phyloP scores from a whole-genome alignment of 1,140 invertebrate species.

The Laupala kohalensis region DNA sequence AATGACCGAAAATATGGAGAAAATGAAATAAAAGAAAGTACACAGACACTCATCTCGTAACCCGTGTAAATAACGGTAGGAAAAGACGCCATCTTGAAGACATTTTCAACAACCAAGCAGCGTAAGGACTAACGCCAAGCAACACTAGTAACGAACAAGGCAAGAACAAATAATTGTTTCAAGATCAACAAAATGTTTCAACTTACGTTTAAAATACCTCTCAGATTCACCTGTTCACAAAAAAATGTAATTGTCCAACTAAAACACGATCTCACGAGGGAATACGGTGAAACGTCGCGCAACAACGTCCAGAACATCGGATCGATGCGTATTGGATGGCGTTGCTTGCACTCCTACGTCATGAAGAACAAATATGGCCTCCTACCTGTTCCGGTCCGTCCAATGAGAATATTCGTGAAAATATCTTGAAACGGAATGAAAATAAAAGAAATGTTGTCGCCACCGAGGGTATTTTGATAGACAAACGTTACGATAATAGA shows the following conservation, averaged over 20 bases:
- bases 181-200: background rate
- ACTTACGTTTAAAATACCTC: constrained; percentile 1
- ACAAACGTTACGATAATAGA: too few relatives aligned
- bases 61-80: background rate
- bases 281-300: background rate
- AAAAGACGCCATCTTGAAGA: constrained; percentile 6
- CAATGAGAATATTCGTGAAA: too few relatives aligned
- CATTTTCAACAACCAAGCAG: background rate
- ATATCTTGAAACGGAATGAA: too few relatives aligned
- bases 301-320: constrained; percentile 3
- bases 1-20: background rate
- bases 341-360: background rate
- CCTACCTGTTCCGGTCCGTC: too few relatives aligned
- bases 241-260: background rate
- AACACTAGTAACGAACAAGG: background rate
- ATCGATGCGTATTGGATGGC: constrained; percentile 1
- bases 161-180: background rate
- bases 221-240: background rate
- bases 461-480: too few relatives aligned
- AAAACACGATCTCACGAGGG: background rate
- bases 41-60: background rate
- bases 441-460: too few relatives aligned
- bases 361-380: background rate
- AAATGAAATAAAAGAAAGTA: background rate
- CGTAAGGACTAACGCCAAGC: background rate